Evolutionary conservation across 2,888 invertebrate species (phyloP).

Genomic region (Eupithecia tripunctaria): DNA sequence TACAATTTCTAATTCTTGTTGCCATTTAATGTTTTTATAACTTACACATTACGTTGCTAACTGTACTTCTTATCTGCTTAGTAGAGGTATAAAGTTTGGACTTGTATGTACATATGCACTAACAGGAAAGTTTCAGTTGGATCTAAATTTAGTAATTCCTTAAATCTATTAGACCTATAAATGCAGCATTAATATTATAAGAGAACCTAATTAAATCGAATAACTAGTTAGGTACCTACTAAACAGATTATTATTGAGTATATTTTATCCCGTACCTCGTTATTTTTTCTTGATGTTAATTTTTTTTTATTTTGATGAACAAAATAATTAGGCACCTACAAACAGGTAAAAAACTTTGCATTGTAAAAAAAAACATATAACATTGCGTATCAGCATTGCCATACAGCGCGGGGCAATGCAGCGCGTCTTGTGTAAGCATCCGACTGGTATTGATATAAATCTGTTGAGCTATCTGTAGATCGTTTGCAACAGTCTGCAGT

Average conservation of each 20-base stretch:
- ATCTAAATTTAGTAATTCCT: constrained; percentile 7
- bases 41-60: constrained; percentile 1
- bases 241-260: background rate
- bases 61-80: constrained; percentile 12
- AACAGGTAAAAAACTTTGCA: no score
- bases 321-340: background rate
- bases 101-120: background rate
- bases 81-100: constrained; percentile 5
- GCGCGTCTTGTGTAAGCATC: no score
- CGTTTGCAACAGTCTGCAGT: no score
- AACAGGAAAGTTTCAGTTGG: constrained; percentile 6
- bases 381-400: no score
- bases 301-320: background rate
- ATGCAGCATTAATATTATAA: background rate
- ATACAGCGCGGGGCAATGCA: no score
- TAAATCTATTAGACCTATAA: background rate
- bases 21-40: no score
- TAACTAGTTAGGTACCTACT: no score
- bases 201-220: background rate
- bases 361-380: no score
- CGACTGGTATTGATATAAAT: no score
- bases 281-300: background rate
- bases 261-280: background rate
- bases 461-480: no score
- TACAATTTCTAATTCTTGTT: no score